phyloP scores from a whole-genome alignment of 2,113 vertebrate species.

The Sylvietta virens region DNA sequence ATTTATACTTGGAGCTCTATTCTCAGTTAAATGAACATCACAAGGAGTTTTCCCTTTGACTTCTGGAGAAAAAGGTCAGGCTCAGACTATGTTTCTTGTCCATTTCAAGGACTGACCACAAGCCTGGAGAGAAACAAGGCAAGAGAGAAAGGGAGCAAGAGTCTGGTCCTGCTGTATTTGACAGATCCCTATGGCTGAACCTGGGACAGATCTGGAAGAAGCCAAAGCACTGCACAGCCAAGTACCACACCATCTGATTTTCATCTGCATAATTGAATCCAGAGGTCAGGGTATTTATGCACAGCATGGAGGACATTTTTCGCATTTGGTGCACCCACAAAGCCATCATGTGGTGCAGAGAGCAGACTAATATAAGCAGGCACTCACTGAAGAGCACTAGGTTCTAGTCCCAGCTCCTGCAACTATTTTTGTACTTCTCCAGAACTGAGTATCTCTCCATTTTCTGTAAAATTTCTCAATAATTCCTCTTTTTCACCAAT shows the following conservation, averaged over 20 bases:
- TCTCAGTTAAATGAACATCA: background rate
- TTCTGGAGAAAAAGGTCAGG: background rate
- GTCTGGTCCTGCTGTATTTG: background rate
- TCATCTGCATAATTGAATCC: background rate
- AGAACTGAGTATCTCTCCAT: background rate
- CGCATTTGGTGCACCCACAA: background rate
- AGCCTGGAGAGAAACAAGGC: background rate
- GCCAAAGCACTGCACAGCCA: background rate
- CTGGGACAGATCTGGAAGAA: background rate
- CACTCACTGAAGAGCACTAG: background rate
- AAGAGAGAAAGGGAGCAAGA: background rate
- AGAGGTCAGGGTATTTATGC: background rate
- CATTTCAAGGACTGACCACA: background rate
- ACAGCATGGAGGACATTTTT: background rate
- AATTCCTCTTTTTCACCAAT: background rate
- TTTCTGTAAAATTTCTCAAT: background rate
- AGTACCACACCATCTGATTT: background rate
- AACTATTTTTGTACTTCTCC: background rate
- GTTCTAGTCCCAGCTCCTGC: background rate
- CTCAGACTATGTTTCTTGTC: background rate
- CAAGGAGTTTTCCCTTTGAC: background rate
- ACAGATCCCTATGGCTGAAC: background rate
- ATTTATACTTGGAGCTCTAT: background rate
- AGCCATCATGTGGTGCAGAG: background rate
- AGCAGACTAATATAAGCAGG: background rate